phyloP scores from a whole-genome alignment of 2,113 vertebrate genomes.

The Sprattus sprattus region DNA sequence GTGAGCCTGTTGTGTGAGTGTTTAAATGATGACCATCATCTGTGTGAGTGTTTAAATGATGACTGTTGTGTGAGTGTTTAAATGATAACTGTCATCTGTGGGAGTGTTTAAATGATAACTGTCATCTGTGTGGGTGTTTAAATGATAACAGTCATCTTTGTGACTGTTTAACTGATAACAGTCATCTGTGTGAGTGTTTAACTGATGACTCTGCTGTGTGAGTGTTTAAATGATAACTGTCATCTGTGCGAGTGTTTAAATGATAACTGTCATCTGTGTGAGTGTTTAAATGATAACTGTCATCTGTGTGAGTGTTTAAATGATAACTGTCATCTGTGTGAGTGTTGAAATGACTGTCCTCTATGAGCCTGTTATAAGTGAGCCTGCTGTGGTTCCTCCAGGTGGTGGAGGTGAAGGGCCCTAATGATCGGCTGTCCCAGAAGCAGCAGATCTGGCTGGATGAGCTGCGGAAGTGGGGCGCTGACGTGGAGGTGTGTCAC shows the following conservation, averaged over 20 bases:
- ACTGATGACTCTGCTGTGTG: neutral
- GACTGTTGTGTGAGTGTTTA: neutral
- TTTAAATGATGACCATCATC: neutral
- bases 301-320: neutral
- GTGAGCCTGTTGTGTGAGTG: neutral
- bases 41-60: neutral
- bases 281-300: neutral
- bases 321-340: neutral
- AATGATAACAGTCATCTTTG: neutral
- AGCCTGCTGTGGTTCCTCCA: conserved; percentile 53
- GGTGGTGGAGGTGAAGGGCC: conserved; percentile 97
- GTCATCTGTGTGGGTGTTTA: neutral
- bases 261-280: neutral
- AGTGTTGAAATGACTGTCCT: neutral
- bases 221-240: no score
- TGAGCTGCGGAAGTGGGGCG: conserved; percentile 83
- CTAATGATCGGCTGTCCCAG: conserved; percentile 85
- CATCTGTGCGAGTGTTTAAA: neutral
- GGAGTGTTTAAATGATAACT: neutral
- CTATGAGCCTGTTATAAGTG: neutral
- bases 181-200: neutral
- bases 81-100: neutral
- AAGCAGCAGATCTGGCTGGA: conserved; percentile 95
- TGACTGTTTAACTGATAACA: neutral
- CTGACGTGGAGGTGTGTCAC: conserved; percentile 89